These are phyloP conservation scores for Rhyacophila brunnea DNA, from an alignment of 1,140 invertebrate genomes.

Conservation along the genomic window DNA sequence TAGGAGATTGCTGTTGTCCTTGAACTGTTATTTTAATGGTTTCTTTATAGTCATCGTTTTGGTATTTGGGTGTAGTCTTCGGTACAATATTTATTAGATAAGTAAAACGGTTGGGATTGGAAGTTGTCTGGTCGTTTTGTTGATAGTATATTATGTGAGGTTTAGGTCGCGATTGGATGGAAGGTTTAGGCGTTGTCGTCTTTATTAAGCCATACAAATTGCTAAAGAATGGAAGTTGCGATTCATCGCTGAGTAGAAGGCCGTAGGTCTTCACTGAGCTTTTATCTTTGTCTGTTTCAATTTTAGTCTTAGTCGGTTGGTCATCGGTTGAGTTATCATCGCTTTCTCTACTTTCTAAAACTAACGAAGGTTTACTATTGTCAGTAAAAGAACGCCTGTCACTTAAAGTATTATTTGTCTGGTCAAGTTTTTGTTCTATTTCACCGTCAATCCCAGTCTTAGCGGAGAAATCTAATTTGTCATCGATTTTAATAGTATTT, in stretches of 20 bases:
- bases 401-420: background rate
- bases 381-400: conserved; percentile 10
- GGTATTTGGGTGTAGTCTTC: conserved; percentile 30
- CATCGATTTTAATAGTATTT: conserved; percentile 43
- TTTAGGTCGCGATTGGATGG: conserved; percentile 16
- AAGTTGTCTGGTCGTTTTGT: conserved; percentile 12
- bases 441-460: conserved; percentile 30
- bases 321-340: background rate
- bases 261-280: conserved; percentile 28
- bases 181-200: conserved; percentile 17
- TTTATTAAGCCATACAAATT: conserved; percentile 18
- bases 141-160: conserved; percentile 23
- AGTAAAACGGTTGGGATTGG: conserved; percentile 22
- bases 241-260: conserved; percentile 19
- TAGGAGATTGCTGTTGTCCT: conserved; percentile 1
- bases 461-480: conserved; percentile 56
- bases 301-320: background rate
- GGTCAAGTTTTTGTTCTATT: background rate
- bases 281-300: conserved; percentile 4
- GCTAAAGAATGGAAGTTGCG: conserved; percentile 26
- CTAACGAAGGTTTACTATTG: background rate
- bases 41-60: conserved; percentile 18
- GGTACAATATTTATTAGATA: conserved; percentile 35
- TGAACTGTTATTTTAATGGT: conserved; percentile 33
- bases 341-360: background rate